Percentiles rank a stretch among this genome's conserved stretches.
Conservation (phyloP, 2,888 invertebrate genomes). For the Acrobasis suavella region DNA sequence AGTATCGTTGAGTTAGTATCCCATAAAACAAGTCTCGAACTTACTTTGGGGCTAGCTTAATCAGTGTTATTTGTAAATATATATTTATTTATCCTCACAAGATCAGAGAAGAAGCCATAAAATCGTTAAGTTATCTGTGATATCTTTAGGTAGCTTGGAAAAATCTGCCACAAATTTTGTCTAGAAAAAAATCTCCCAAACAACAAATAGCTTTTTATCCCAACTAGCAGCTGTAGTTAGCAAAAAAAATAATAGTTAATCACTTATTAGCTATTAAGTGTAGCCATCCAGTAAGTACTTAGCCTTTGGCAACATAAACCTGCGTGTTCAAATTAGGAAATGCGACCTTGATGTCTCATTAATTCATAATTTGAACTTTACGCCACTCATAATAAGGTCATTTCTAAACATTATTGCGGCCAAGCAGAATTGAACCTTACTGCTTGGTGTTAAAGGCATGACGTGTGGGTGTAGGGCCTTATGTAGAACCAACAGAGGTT, state of each 20-base stretch:
- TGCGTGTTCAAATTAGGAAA: slow-evolving; percentile 29
- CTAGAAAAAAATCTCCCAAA: no score
- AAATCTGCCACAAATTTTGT: no score
- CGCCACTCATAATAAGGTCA: slow-evolving; percentile 29
- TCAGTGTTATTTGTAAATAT: no score
- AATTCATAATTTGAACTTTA: slow-evolving; percentile 30
- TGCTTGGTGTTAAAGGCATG: slow-evolving; percentile 24
- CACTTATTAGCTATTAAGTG: slow-evolving; percentile 11
- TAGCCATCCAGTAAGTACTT: slow-evolving; percentile 20
- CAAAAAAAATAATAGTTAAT: slow-evolving; percentile 25
- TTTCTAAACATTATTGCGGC: slow-evolving; percentile 18
- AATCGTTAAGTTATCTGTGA: no score
- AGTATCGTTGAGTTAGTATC: no score
- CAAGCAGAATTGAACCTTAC: slow-evolving; percentile 20
- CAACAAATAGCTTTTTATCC: no score
- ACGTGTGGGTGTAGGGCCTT: slow-evolving; percentile 29
- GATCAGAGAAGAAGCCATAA: no score
- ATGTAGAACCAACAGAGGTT: slow-evolving; percentile 23
- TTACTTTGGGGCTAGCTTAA: no score
- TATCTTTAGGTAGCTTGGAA: no score
- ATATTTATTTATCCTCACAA: no score
- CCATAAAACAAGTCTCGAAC: no score
- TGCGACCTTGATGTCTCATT: slow-evolving; percentile 30
- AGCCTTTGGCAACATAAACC: slow-evolving; percentile 28
- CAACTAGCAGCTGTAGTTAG: no score